These are phyloP conservation scores for Brachyistius frenatus DNA, from an alignment of 2,113 vertebrate species.

Conservation along the genomic window DNA sequence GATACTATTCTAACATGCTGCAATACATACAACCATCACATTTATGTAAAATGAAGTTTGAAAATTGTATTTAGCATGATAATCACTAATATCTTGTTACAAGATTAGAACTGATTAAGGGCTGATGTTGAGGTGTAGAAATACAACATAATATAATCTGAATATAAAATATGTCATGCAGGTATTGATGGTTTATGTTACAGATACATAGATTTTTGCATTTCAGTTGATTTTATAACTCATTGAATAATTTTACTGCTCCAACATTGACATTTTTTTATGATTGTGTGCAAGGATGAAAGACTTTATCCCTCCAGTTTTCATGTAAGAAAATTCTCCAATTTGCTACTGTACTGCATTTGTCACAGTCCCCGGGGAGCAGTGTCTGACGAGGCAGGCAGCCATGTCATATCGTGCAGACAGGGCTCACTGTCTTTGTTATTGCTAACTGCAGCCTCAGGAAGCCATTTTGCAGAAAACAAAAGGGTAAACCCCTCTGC, in stretches of 20 bases:
- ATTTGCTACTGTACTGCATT: slow-evolving; percentile 24
- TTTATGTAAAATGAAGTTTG: not conserved
- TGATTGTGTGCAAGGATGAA: not conserved
- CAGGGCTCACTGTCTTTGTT: slow-evolving; percentile 58
- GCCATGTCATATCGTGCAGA: slow-evolving; percentile 59
- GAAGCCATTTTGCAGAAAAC: slow-evolving; percentile 78
- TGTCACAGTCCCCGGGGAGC: slow-evolving; percentile 34
- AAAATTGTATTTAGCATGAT: too few species aligned
- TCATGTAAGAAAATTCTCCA: slow-evolving; percentile 29
- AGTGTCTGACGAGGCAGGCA: slow-evolving; percentile 47
- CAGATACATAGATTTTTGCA: too few species aligned
- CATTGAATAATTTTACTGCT: not conserved
- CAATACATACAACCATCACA: not conserved
- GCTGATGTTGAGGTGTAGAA: not conserved
- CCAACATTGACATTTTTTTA: not conserved
- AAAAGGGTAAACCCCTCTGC: slow-evolving; percentile 66
- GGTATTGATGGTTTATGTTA: not conserved
- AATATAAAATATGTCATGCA: not conserved
- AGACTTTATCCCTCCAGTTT: slow-evolving; percentile 11
- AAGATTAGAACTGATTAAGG: too few species aligned
- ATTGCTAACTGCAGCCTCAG: slow-evolving; percentile 70
- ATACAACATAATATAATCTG: not conserved
- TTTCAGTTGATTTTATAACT: not conserved
- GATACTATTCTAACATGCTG: not conserved
- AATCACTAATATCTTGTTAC: not conserved